A percentile compares a stretch with the other conserved stretches of the same genome.
Conservation (phyloP, 2,888 invertebrate genomes). For the Cantharis flavilabris region DNA sequence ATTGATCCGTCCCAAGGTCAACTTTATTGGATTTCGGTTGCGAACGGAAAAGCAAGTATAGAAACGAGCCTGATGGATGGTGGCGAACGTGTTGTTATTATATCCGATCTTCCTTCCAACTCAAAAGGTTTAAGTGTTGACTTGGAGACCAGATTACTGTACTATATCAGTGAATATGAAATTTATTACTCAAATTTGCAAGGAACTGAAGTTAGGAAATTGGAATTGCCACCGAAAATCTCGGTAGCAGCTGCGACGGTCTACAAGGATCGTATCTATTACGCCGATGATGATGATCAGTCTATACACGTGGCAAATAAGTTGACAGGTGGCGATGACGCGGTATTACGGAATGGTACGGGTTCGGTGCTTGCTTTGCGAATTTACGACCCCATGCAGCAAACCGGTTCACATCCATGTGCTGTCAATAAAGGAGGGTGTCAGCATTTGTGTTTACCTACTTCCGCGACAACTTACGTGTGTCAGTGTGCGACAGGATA, state of each 20-base stretch:
- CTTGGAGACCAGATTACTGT: constrained; percentile 59
- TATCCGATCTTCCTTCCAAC: constrained; percentile 44
- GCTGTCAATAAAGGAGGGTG: constrained; percentile 63
- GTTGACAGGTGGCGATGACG: constrained; percentile 54
- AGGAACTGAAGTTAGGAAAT: constrained; percentile 38
- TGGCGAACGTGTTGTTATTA: constrained; percentile 51
- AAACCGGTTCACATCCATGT: constrained; percentile 64
- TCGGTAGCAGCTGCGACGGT: constrained; percentile 70
- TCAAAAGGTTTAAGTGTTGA: constrained; percentile 49
- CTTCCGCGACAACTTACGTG: constrained; percentile 58
- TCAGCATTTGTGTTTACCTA: constrained; percentile 76
- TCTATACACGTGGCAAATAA: constrained; percentile 68
- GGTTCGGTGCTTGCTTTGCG: constrained; percentile 64
- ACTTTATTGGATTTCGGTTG: constrained; percentile 59
- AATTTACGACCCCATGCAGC: constrained; percentile 72
- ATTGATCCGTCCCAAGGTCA: constrained; percentile 68
- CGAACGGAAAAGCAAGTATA: constrained; percentile 49
- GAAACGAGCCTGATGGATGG: constrained; percentile 73
- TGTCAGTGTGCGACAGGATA: constrained; percentile 83
- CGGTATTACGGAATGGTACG: constrained; percentile 57
- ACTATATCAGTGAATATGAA: constrained; percentile 69
- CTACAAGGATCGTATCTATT: constrained; percentile 66
- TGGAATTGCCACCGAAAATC: constrained; percentile 50
- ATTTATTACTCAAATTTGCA: constrained; percentile 59
- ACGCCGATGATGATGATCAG: constrained; percentile 68